Evolutionary conservation across 2,888 invertebrate genomes (phyloP).

Genomic region (Drosophila koepferae): DNA sequence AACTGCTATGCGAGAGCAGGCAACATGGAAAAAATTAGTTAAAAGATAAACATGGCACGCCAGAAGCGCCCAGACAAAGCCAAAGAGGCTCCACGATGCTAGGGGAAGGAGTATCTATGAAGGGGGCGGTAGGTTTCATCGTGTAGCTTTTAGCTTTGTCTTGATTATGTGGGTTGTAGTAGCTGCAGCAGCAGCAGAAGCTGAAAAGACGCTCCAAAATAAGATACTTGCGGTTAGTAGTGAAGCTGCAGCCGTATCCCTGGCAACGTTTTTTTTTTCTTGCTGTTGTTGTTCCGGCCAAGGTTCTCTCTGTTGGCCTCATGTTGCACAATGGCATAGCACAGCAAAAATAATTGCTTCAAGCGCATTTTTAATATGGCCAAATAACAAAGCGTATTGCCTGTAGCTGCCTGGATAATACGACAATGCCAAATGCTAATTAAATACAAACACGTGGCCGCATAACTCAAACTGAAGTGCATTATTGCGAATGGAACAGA

Average conservation of each 20-base stretch:
- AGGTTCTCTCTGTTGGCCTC: conserved; percentile 45
- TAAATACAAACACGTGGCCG: conserved; percentile 78
- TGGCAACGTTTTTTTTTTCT: conserved; percentile 33
- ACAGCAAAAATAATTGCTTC: conserved; percentile 70
- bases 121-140: conserved; percentile 27
- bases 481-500: conserved; percentile 2
- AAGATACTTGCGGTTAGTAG: conserved; percentile 71
- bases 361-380: conserved; percentile 78
- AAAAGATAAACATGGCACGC: conserved; percentile 80
- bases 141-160: conserved; percentile 71
- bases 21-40: conserved; percentile 79
- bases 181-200: conserved; percentile 30
- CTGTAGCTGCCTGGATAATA: conserved; percentile 22
- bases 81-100: conserved; percentile 29
- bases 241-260: conserved; percentile 34
- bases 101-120: conserved; percentile 3
- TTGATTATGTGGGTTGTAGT: conserved; percentile 75
- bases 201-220: conserved; percentile 53
- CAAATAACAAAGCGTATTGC: conserved; percentile 58
- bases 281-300: conserved; percentile 30
- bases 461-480: conserved; percentile 71
- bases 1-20: conserved; percentile 59
- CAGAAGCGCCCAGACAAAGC: conserved; percentile 70
- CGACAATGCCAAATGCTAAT: conserved; percentile 64
- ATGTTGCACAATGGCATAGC: conserved; percentile 69